phyloP scores from a whole-genome alignment of 2,888 invertebrate species.

The Cephus rjabovi region DNA sequence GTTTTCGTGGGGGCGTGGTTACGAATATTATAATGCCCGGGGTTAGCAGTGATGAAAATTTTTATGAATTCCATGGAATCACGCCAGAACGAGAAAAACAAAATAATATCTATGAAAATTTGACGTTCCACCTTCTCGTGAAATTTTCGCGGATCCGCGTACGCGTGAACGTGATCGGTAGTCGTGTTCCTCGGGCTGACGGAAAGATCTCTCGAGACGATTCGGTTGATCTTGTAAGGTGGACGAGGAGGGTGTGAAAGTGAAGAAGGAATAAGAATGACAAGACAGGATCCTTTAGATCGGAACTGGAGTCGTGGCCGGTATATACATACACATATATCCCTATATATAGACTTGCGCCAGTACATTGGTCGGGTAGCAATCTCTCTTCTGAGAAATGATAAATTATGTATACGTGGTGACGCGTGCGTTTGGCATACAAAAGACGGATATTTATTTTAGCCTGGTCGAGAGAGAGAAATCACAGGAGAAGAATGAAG shows the following conservation, averaged over 20 bases:
- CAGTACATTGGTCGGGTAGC: not conserved
- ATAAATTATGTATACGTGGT: not conserved
- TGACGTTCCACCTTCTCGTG: not conserved
- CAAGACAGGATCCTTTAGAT: not conserved
- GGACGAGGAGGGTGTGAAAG: not conserved
- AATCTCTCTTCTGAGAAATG: not conserved
- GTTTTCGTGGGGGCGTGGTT: no score
- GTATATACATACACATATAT: not conserved
- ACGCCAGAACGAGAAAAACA: not conserved
- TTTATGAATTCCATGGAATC: not conserved
- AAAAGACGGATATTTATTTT: not conserved
- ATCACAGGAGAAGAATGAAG: not conserved
- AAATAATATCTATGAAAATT: not conserved
- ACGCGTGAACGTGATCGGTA: no score
- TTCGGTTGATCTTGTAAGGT: not conserved
- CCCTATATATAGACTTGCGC: not conserved
- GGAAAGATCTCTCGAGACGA: not conserved
- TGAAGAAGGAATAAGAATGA: not conserved
- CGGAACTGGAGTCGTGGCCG: not conserved
- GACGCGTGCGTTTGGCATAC: constrained; percentile 1
- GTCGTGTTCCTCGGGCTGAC: not conserved
- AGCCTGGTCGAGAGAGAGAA: not conserved
- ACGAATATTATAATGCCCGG: not conserved
- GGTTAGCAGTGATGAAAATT: not conserved
- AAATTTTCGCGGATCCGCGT: not conserved